These are phyloP conservation scores for Felis catus DNA, from an alignment of 2,113 vertebrate species.

Conservation along the genomic window DNA sequence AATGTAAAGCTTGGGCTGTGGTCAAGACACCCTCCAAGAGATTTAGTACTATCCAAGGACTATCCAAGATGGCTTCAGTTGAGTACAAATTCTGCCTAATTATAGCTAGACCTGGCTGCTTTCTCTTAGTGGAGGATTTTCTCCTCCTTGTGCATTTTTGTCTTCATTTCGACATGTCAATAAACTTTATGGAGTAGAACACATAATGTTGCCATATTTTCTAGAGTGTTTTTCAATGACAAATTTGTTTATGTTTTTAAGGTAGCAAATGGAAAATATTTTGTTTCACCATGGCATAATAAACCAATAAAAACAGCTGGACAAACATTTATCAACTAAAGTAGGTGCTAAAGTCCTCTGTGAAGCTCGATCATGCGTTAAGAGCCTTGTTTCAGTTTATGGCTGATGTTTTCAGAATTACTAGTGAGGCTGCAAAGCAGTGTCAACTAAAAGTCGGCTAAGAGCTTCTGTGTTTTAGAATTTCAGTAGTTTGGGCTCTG, in stretches of 20 bases:
- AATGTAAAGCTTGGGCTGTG: neutral
- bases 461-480: conserved; percentile 32
- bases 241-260: conserved; percentile 74
- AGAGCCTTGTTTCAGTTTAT: conserved; percentile 54
- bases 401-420: conserved; percentile 53
- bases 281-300: conserved; percentile 60
- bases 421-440: neutral
- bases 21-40: neutral
- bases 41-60: neutral
- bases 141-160: neutral
- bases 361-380: conserved; percentile 60
- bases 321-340: conserved; percentile 72
- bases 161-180: conserved; percentile 28
- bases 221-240: conserved; percentile 57
- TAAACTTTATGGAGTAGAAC: conserved; percentile 55
- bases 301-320: conserved; percentile 78
- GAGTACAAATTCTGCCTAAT: neutral
- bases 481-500: conserved; percentile 28
- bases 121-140: neutral
- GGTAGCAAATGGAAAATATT: conserved; percentile 59
- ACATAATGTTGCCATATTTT: conserved; percentile 46
- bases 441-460: neutral
- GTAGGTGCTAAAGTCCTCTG: conserved; percentile 73
- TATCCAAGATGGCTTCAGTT: neutral
- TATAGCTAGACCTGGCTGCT: neutral